Evolutionary conservation across 2,113 vertebrate genomes (phyloP), one percentile per base, ranked within the genome.

Genomic region (Pagrus major): DNA sequence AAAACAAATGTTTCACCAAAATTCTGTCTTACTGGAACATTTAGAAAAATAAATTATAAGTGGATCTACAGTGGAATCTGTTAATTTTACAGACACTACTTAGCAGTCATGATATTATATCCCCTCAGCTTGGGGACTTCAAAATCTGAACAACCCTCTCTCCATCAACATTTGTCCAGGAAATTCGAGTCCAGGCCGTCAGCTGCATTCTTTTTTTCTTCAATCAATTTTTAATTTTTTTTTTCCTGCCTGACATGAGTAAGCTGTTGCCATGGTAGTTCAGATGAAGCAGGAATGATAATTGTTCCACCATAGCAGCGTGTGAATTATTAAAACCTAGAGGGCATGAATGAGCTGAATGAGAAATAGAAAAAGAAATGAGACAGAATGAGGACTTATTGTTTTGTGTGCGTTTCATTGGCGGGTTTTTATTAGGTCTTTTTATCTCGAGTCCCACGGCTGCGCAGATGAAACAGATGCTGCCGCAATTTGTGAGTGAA

Each of bases 251-350:
- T 52, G 67, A 61, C 77, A 80, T 25, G 39, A 72, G 66, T 75
- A 88, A 85, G 89, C 82, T 82, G 93, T 94, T 93, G 91, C 91
- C 89, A 92, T 89, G 90, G 91, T 33, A 91, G 75, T 90, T 84
- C 69, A 89, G 83, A 89, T 86, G 83, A 86, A 85, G 77, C 46
- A 76, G 78, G 81, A 91, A 93, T 91, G 79, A 87, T 89, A 91
- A 93, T 90, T 76, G 78, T 88, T 83, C 83, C 76, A 39, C 82
- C 54, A 65, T 72, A 68, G 82, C 80, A 56, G 60, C 11, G 71
- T 78, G 84, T 92, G 69, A 91, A 93, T 92, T 88, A 93, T 93
- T 91, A 78, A 91, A 90, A 85, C 61, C 70, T 77, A 56, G 77
- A 86, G 78, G 81, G 71, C 77, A 83, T 61, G 78, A 77, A 83